Base-by-base conservation (phyloP, 2,797 vertebrate genomes). In the Aplochiton taeniatus region DNA sequence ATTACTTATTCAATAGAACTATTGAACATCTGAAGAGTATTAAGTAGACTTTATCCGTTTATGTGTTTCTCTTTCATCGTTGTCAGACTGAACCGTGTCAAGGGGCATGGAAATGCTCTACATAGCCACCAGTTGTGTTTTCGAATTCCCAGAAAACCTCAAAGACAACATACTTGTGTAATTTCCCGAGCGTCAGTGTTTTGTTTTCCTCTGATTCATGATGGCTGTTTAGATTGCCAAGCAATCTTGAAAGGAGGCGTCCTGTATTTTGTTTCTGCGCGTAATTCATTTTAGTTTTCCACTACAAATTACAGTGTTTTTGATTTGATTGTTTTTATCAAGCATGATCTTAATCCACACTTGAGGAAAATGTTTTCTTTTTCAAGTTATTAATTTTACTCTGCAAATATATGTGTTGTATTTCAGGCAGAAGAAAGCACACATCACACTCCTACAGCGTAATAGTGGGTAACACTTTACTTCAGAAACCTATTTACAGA, bases 1-100 rank as follows among this genome's bases (percentile, higher is more conserved):
- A 84, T 87, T 62, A 83, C 7, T 70, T 67, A 62, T 77, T 79
- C 62, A 76, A 59, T 66, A 54, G 65, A 88, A 65, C 48, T 78
- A 67, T 81, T 85, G 68, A 72, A 73, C 72, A 73, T 84, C 69
- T 74, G 58, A 83, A 53, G 62, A 64, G 54, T 74, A 31, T 66
- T 59, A 60, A 69, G 66, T 71, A 76, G 50, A 61, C 62, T 67
- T 51, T 54, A 77, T 81, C 43, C 41, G 47, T 82, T 81, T 70
- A 54, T 61, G 51, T 70, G 54, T 62, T 65, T 31, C 31, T 42
- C 56, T 79, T 82, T 82, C 60, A 77, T 87, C 63, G 78, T 65
- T 50, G 47, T 50, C 59, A 5, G 61, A 60, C 59, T 61, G 65
- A 81, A 76, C 56, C 60, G 42, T 80, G 79, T 74, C 71, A 63